Percentiles rank a stretch among this genome's conserved stretches.
Conservation (phyloP, 2,797 vertebrate genomes). For the Columba guinea region DNA sequence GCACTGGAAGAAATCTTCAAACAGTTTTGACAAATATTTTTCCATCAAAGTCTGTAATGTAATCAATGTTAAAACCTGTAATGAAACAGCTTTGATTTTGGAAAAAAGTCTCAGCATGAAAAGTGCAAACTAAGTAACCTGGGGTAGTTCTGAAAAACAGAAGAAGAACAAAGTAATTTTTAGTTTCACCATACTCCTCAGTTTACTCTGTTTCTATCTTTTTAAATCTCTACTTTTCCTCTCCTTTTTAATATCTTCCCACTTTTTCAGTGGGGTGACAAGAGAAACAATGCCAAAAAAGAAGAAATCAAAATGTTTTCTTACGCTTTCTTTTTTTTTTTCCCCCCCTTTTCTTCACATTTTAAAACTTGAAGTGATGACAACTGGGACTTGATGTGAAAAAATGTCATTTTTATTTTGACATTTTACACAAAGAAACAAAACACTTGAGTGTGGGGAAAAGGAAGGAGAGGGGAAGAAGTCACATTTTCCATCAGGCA, state of each 20-base stretch:
- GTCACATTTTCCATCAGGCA: constrained; percentile 26
- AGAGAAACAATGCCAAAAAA: neutral
- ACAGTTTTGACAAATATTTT: neutral
- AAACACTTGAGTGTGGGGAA: neutral
- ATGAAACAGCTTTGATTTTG: neutral
- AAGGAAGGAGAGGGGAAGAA: neutral
- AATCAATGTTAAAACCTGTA: neutral
- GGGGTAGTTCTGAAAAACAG: neutral
- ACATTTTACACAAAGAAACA: constrained; percentile 24
- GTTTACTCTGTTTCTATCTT: neutral
- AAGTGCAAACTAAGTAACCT: neutral
- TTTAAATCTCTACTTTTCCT: neutral
- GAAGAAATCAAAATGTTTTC: neutral
- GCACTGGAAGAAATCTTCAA: neutral
- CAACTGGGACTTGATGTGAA: constrained; percentile 10
- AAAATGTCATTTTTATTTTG: constrained; percentile 1
- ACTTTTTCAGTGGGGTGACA: neutral
- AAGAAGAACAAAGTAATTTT: neutral
- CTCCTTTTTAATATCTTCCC: neutral
- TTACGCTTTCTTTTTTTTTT: too few relatives aligned
- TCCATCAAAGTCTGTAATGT: neutral
- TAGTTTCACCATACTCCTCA: neutral
- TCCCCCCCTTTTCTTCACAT: neutral
- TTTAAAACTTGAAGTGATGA: neutral
- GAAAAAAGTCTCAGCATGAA: neutral